phyloP scores from a whole-genome alignment of 2,113 vertebrate genomes.

The Elephas maximus region DNA sequence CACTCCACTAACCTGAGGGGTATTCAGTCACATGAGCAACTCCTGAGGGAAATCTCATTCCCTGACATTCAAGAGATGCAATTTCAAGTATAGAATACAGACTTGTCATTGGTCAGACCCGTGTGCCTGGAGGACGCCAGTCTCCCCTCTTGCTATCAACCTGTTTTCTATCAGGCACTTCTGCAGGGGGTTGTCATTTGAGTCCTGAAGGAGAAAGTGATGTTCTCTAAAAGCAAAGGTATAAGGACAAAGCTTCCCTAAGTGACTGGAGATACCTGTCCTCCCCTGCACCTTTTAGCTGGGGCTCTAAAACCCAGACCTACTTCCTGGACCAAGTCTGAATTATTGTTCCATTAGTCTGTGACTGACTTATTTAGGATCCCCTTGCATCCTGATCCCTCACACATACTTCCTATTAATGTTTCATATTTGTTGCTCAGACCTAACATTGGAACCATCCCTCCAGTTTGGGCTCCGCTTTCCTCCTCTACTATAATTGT shows the following conservation, averaged over 20 bases:
- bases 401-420: background rate
- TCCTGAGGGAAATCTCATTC: slow-evolving; percentile 13
- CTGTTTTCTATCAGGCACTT: background rate
- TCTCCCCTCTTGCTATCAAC: background rate
- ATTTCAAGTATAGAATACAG: background rate
- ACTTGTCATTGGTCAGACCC: background rate
- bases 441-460: background rate
- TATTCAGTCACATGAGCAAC: background rate
- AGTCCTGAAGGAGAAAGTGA: background rate
- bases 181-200: background rate
- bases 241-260: background rate
- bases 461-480: background rate
- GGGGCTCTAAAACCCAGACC: background rate
- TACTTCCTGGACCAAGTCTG: background rate
- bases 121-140: rapidly evolving
- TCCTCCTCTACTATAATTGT: background rate
- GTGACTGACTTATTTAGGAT: background rate
- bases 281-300: background rate
- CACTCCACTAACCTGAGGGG: slow-evolving; percentile 6
- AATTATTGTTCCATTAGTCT: background rate
- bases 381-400: background rate
- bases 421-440: background rate
- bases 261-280: background rate
- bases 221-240: background rate
- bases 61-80: background rate